Conservation (phyloP, 1,140 invertebrate genomes). For the Akabosia matsudoensis region DNA sequence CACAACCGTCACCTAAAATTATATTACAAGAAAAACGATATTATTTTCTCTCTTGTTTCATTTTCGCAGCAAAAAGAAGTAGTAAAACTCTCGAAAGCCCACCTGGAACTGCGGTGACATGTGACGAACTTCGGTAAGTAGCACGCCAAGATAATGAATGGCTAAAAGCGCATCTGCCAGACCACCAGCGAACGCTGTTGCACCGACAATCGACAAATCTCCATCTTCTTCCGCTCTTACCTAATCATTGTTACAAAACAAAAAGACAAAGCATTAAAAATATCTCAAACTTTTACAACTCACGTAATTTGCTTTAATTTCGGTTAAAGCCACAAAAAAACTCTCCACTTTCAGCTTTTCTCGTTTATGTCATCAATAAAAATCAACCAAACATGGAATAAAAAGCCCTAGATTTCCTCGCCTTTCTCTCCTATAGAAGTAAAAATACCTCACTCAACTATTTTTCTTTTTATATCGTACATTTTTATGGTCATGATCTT, state of each 20-base stretch:
- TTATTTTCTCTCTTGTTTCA: background rate
- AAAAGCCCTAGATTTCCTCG: background rate
- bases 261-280: background rate
- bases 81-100: conserved; percentile 50
- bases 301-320: background rate
- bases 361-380: conserved; percentile 7
- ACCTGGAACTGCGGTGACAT: conserved; percentile 84
- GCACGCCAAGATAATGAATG: conserved; percentile 89
- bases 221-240: conserved; percentile 46
- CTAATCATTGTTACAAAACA: conserved; percentile 17
- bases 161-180: conserved; percentile 67
- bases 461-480: background rate
- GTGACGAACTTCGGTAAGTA: conserved; percentile 88
- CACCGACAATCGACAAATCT: conserved; percentile 45
- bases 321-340: background rate
- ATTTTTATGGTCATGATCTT: conserved; percentile 17
- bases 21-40: background rate
- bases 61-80: background rate
- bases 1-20: conserved; percentile 59
- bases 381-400: background rate
- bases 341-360: background rate
- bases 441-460: background rate
- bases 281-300: too few relatives aligned
- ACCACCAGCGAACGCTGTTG: conserved; percentile 44
- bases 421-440: background rate